Evolutionary conservation across 2,888 invertebrate genomes (phyloP).

Genomic region (Nebria brevicollis): DNA sequence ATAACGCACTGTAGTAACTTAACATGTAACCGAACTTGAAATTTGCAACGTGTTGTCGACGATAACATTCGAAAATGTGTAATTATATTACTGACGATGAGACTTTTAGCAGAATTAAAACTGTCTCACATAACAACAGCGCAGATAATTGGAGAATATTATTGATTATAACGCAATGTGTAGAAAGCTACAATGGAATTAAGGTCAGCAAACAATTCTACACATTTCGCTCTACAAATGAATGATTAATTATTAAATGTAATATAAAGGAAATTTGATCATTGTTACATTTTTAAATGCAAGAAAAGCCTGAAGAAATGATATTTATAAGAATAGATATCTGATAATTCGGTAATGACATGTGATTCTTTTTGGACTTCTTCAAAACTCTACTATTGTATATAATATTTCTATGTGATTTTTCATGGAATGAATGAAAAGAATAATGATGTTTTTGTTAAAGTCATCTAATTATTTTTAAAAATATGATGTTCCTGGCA

Average conservation of each 20-base stretch:
- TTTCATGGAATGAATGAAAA: background rate
- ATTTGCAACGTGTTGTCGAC: background rate
- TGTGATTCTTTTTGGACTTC: background rate
- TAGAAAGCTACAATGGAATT: background rate
- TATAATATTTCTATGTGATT: background rate
- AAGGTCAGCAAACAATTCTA: conserved; percentile 8
- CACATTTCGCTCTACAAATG: background rate
- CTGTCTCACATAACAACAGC: background rate
- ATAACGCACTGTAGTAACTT: background rate
- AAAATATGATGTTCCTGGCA: background rate
- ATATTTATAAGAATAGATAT: background rate
- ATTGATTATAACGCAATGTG: background rate
- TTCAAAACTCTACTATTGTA: no score
- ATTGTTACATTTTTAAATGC: background rate
- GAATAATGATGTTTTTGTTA: background rate
- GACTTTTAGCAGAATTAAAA: conserved; percentile 15
- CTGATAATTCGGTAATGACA: background rate
- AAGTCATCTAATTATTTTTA: background rate
- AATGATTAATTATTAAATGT: background rate
- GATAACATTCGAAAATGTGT: background rate
- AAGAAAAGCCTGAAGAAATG: background rate
- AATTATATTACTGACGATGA: background rate
- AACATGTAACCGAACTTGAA: background rate
- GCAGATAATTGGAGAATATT: conserved; percentile 9
- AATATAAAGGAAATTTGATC: background rate